phyloP scores from a whole-genome alignment of 2,888 invertebrate genomes.

The Margaritifera margaritifera region DNA sequence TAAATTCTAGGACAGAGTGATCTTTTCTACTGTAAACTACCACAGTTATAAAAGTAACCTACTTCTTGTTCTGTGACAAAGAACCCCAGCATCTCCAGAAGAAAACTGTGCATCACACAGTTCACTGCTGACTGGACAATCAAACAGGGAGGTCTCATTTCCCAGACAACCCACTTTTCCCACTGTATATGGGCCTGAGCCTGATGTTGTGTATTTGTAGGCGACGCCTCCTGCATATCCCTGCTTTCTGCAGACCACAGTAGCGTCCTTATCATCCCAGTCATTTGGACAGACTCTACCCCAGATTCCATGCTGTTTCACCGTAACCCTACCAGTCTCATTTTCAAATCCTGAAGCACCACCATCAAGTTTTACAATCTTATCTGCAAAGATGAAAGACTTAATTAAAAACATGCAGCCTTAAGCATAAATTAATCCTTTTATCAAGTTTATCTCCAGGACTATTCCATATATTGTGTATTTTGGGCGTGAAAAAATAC shows the following conservation, averaged over 20 bases:
- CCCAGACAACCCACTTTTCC: slow-evolving; percentile 47
- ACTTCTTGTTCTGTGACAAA: slow-evolving; percentile 45
- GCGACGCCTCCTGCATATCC: slow-evolving; percentile 50
- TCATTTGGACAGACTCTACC: slow-evolving; percentile 81
- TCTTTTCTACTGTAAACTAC: no score
- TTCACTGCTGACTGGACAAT: slow-evolving; percentile 47
- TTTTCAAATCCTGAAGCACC: slow-evolving; percentile 33
- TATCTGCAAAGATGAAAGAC: slow-evolving; percentile 25
- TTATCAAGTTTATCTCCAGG: background rate
- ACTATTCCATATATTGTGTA: background rate
- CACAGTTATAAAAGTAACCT: slow-evolving; percentile 9
- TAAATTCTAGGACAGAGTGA: no score
- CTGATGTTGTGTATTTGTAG: slow-evolving; percentile 46
- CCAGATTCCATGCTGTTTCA: slow-evolving; percentile 81
- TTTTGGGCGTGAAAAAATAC: background rate
- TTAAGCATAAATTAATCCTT: slow-evolving; percentile 1
- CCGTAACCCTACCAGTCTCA: slow-evolving; percentile 75
- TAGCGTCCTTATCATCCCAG: slow-evolving; percentile 58
- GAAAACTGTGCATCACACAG: slow-evolving; percentile 49
- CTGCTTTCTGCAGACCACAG: slow-evolving; percentile 55
- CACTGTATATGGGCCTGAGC: slow-evolving; percentile 47
- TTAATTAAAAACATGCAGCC: background rate
- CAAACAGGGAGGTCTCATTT: slow-evolving; percentile 38
- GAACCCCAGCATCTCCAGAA: slow-evolving; percentile 48
- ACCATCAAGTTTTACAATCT: slow-evolving; percentile 37